Evolutionary conservation across 1,140 invertebrate species (phyloP).

Genomic region (Aphaenogaster rudis): DNA sequence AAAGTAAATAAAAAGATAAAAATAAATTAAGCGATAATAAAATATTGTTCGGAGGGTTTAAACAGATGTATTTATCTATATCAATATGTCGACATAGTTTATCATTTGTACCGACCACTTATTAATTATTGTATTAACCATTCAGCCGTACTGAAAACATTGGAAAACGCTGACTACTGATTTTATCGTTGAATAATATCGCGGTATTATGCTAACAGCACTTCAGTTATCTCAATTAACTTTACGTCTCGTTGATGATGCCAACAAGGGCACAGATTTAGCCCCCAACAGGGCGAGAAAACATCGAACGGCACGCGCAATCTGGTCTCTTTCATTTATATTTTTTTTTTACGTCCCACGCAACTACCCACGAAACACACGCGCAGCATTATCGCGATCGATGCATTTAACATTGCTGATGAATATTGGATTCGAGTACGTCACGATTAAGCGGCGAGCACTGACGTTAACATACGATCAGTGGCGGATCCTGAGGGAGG

Average conservation of each 20-base stretch:
- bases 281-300: neutral
- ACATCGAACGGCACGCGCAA: neutral
- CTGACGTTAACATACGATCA: neutral
- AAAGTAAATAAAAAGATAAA: neutral
- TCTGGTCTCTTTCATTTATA: slow-evolving; percentile 3
- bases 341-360: slow-evolving; percentile 14
- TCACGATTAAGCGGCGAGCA: neutral
- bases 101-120: slow-evolving; percentile 12
- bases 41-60: neutral
- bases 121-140: slow-evolving; percentile 34
- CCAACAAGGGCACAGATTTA: neutral
- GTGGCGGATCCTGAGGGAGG: no score
- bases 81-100: neutral
- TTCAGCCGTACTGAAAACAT: neutral
- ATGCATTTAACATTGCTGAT: neutral
- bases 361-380: neutral
- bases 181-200: slow-evolving; percentile 33
- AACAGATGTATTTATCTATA: neutral
- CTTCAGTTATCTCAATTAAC: slow-evolving; percentile 25
- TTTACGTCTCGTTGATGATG: slow-evolving; percentile 26
- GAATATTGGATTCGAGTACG: slow-evolving; percentile 14
- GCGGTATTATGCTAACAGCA: neutral
- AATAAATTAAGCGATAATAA: neutral
- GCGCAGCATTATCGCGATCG: neutral
- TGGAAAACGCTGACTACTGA: slow-evolving; percentile 7